These are phyloP conservation scores for Antheraea pernyi DNA, from an alignment of 1,140 invertebrate species.

Conservation along the genomic window DNA sequence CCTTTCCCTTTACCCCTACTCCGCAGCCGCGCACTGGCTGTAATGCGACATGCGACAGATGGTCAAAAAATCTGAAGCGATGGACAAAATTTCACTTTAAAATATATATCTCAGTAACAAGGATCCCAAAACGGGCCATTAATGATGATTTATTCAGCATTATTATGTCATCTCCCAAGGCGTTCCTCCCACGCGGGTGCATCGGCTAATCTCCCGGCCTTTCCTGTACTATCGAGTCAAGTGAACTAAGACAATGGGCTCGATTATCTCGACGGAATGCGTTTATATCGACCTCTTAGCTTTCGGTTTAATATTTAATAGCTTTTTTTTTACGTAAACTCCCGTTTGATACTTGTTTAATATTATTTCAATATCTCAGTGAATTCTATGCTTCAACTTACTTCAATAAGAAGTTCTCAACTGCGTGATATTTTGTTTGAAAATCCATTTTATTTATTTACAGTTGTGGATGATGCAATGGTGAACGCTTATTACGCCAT, in stretches of 20 bases:
- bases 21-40: too few relatives aligned
- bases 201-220: neutral
- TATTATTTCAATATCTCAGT: too few relatives aligned
- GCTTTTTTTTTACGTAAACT: neutral
- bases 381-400: too few relatives aligned
- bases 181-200: slow-evolving; percentile 20
- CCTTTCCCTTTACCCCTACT: too few relatives aligned
- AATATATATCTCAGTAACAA: neutral
- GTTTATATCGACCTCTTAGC: slow-evolving; percentile 22
- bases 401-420: too few relatives aligned
- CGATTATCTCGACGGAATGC: slow-evolving; percentile 22
- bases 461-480: too few relatives aligned
- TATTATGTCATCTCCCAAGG: slow-evolving; percentile 15
- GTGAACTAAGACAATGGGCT: slow-evolving; percentile 25
- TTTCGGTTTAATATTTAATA: slow-evolving; percentile 6
- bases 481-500: too few relatives aligned
- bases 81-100: neutral
- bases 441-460: too few relatives aligned
- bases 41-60: too few relatives aligned
- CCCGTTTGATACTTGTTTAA: neutral
- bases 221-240: slow-evolving; percentile 17
- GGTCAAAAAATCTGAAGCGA: too few relatives aligned
- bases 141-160: slow-evolving; percentile 24
- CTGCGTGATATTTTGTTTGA: too few relatives aligned
- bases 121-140: neutral